Base-by-base conservation (phyloP, 2,113 vertebrate species). In the Ageneiosus marmoratus region DNA sequence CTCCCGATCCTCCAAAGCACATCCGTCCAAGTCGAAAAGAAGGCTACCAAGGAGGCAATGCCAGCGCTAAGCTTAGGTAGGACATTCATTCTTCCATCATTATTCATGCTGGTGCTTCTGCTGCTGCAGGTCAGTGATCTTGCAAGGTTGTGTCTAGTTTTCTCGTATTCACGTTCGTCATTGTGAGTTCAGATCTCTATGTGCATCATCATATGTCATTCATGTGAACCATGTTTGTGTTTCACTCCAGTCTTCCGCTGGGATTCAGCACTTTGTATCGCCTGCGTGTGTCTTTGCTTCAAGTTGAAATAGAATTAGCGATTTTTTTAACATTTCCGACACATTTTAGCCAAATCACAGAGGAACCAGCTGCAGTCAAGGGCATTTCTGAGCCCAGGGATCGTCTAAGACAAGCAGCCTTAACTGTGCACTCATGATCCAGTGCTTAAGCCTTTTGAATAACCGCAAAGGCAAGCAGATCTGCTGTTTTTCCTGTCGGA, bases 21-120 rank as follows among this genome's bases (percentile, higher is more conserved):
- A 77, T 77, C 16, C 88, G 58, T 37, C 5, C 55, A 70, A 65
- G 78, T 56, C 86, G 87, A 3, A 91, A 80, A 82, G 85, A 84
- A 34, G 7, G 20, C 12, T 90, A 83, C 76, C 75, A 87, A 88
- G 85, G 86, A 62, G 88, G 69, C 74, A 48, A 83, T 79, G 86
- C 51, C 83, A 89, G 88, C 22, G 88, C 86, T 29, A 93, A 91
- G 89, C 69, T 77, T 63, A 90, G 94, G 94, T 94, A 90, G 88
- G 90, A 37, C 69, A 82, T 75, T 80, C 69, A 82, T 75, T 80
- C 81, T 85, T 46, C 48, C 72, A 1, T 8, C 7, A 1, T 2
- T 5, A 15, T 7, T 18, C 0, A 1, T 37, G 32, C 32, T 72
- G 6, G 12, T 51, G 2, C n/a, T 73, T 4, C 24, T 60, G 20